Conservation (phyloP, 2,113 vertebrate genomes). For the Sporophila hypoxantha region DNA sequence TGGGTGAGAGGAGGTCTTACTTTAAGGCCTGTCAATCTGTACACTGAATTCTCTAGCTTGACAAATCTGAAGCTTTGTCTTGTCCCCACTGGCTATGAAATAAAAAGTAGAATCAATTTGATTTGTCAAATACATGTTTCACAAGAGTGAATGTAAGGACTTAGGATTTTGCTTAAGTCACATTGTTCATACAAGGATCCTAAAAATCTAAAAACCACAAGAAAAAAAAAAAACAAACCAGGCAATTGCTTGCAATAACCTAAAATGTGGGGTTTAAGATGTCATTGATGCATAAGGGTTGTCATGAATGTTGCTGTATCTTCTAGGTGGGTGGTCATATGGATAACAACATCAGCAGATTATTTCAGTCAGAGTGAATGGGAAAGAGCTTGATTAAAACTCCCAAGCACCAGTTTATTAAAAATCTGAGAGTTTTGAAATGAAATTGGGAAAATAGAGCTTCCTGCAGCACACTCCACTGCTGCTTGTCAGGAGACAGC, state of each 20-base stretch:
- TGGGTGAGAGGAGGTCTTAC: neutral
- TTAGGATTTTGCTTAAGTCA: neutral
- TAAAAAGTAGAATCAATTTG: neutral
- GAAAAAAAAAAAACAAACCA: no score
- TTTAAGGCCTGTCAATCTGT: neutral
- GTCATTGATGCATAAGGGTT: neutral
- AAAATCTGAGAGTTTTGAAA: neutral
- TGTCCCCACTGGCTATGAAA: neutral
- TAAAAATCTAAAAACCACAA: neutral
- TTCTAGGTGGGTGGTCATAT: neutral
- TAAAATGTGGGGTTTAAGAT: neutral
- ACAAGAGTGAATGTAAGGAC: fast-evolving
- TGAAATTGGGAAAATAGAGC: neutral
- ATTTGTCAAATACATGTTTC: neutral
- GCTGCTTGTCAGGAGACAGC: neutral
- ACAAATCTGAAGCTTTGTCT: neutral
- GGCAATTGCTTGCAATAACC: neutral
- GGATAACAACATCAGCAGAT: neutral
- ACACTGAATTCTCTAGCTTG: neutral
- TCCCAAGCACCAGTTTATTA: neutral
- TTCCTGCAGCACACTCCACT: neutral
- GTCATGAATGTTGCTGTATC: neutral
- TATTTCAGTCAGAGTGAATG: neutral
- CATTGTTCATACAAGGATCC: neutral
- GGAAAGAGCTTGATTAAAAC: neutral